Evolutionary conservation across 1,140 invertebrate genomes (phyloP), one percentile per base, ranked within the genome.

Genomic region (Drosophila yakuba): DNA sequence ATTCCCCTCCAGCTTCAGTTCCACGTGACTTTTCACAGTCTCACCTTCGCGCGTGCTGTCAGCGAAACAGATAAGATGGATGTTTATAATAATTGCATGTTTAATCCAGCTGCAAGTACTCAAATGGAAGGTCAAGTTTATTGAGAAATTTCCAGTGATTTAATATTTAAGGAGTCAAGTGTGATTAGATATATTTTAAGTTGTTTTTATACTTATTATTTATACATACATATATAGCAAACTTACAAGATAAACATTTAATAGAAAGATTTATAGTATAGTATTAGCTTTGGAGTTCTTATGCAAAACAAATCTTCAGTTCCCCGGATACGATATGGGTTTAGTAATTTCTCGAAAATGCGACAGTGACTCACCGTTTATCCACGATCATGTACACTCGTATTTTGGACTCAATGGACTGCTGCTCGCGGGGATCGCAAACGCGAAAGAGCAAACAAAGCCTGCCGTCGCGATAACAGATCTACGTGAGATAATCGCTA

Each of bases 371-470:
- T 90, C 76, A 92, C 92, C 58, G 68, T 59, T 90, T 83, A 36
- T 91, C 85, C 51, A 91, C 90, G 47, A 95, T 84, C 54, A 95
- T 92, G 80, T 94, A 95, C 8, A 94, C 94, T 1, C 93, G 93
- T 59, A 95, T 93, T 54, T 93, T 93, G 44, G 94, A 94, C 4
- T 93, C 93, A 12, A 95, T 94, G 41, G 94, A 88, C 72, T 95
- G 94, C 32, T 94, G 83, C 55, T 94, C 93, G 4, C 94, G 91
- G 10, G 94, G 91, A 90, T 95, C 95, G 89, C 94, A 94, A 3
- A 95, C 93, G 6, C 95, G 93, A 80, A 95, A 95, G 75, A 95
- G 93, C 14, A 95, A 85, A 71, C 94, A 95, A 5, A 95, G 83
- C 35, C 93, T 90, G 0, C 93, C 94, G 77, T 95, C 94, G n/a